phyloP scores from a whole-genome alignment of 2,797 vertebrate genomes.

The Megaceryle alcyon region DNA sequence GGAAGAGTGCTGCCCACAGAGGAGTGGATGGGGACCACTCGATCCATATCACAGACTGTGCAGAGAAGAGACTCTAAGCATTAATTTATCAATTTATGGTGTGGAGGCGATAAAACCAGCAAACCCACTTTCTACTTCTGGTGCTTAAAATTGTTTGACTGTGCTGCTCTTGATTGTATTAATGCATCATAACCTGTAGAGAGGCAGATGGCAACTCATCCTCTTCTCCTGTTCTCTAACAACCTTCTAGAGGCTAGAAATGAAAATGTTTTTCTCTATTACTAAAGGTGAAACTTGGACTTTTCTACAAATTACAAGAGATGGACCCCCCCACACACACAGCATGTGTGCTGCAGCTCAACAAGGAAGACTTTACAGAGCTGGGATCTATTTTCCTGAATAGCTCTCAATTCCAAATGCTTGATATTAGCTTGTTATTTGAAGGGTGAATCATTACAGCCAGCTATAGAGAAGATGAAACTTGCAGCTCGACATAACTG shows the following conservation, averaged over 20 bases:
- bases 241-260: background rate
- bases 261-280: background rate
- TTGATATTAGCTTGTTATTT: background rate
- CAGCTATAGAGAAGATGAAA: background rate
- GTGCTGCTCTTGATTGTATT: background rate
- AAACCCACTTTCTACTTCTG: background rate
- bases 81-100: background rate
- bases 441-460: background rate
- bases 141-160: background rate
- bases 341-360: rapidly evolving
- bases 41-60: background rate
- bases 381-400: background rate
- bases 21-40: background rate
- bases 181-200: background rate
- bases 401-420: background rate
- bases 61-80: background rate
- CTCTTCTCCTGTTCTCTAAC: background rate
- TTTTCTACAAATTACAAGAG: background rate
- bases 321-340: no score
- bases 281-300: background rate
- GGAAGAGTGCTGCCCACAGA: slow-evolving; percentile 21
- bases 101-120: rapidly evolving
- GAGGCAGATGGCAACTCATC: background rate
- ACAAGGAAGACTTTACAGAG: background rate
- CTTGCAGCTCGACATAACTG: rapidly evolving